phyloP scores from a whole-genome alignment of 2,113 vertebrate genomes.

The Maccullochella peelii region DNA sequence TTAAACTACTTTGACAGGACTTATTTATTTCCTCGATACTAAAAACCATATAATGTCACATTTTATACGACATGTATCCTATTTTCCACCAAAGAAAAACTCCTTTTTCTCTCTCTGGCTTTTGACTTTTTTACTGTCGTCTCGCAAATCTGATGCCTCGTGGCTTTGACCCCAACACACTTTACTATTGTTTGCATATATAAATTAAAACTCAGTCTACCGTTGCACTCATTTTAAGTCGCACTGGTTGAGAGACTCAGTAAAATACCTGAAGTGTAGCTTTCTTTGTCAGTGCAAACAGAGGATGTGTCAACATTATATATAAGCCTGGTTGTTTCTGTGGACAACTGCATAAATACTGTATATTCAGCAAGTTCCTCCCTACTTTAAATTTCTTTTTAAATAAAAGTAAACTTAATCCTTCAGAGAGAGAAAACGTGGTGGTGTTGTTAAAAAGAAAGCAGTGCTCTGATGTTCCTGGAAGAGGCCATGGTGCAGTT shows the following conservation, averaged over 20 bases:
- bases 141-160: background rate
- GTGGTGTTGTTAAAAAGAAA: slow-evolving; percentile 68
- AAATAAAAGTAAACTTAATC: slow-evolving; percentile 75
- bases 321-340: slow-evolving; percentile 45
- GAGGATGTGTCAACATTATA: slow-evolving; percentile 33
- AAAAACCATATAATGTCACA: background rate
- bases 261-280: slow-evolving; percentile 40
- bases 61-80: background rate
- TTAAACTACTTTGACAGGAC: background rate
- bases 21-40: background rate
- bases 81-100: background rate
- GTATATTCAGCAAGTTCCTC: slow-evolving; percentile 42
- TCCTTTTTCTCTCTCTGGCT: background rate
- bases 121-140: slow-evolving; percentile 27
- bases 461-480: slow-evolving; percentile 67
- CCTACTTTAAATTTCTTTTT: slow-evolving; percentile 66
- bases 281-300: slow-evolving; percentile 25
- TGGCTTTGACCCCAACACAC: background rate
- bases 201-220: slow-evolving; percentile 63
- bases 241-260: slow-evolving; percentile 33
- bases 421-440: slow-evolving; percentile 56
- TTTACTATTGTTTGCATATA: slow-evolving; percentile 49
- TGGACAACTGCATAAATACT: slow-evolving; percentile 34
- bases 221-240: slow-evolving; percentile 46
- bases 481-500: slow-evolving; percentile 66